Evolutionary conservation across 2,888 invertebrate species (phyloP), one percentile per base, ranked within the genome.

Genomic region (Disparrhopalites patrizii): DNA sequence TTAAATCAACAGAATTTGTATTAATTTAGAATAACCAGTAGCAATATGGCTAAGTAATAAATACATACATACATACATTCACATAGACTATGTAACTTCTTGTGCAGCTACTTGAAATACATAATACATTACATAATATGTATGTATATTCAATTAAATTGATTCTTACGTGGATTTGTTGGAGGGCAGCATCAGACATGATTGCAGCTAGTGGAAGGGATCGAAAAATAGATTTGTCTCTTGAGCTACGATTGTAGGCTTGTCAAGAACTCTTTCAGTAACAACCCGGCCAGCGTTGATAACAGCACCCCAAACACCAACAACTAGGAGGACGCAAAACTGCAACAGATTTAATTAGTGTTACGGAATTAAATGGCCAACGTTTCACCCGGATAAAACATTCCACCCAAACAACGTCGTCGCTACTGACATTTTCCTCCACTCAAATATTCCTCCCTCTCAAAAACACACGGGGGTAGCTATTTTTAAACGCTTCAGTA

Each of bases 151-250:
- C 15, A 36, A 36, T 36, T 15, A 36, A 15, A 36, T 10, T 36
- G 7, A 10, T 36, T 7, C 30, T 47, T 68, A 75, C 75, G 66
- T 75, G 75, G 30, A 75, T 72, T 65, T 75, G 75, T 40, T 67
- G 62, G 13, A 72, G 54, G 10, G 71, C 72, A 28, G 63, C 67
- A 38, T 75, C 73, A 0, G 67, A 38, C 69, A 70, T 69, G 1
- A 13, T 62, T 52, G 20, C 25, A 51, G 25, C 20, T 36, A 38
- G 28, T 23, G 38, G 31, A 28, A 57, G 25, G 54, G 10, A 28
- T 54, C n/a, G 36, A 55, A 55, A 8, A 18, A 15, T 8, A 10
- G n/a, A n/a, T n/a, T n/a, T n/a, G n/a, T n/a, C n/a, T n/a, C n/a
- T n/a, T n/a, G n/a, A n/a, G n/a, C n/a, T n/a, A n/a, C n/a, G n/a